phyloP scores from a whole-genome alignment of 2,888 invertebrate genomes.

The Tortricodes alternella region DNA sequence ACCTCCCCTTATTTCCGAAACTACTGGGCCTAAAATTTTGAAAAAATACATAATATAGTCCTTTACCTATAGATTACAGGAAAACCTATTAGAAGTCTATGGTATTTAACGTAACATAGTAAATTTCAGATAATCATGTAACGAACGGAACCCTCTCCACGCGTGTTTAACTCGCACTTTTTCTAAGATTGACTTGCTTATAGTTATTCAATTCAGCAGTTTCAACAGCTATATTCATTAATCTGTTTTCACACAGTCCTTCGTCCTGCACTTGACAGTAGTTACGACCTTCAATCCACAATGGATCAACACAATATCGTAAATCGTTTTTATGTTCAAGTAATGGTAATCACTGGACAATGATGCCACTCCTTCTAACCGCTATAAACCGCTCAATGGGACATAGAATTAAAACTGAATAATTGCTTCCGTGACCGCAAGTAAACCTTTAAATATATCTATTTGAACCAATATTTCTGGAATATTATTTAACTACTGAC shows the following conservation, averaged over 20 bases:
- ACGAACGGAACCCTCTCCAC: too few relatives aligned
- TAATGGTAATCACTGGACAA: constrained; percentile 66
- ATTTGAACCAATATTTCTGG: constrained; percentile 5
- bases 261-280: constrained; percentile 66
- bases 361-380: constrained; percentile 60
- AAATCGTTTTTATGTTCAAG: constrained; percentile 68
- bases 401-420: constrained; percentile 52
- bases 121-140: too few relatives aligned
- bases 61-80: too few relatives aligned
- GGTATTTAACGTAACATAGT: too few relatives aligned
- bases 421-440: constrained; percentile 61
- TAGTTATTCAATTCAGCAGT: background rate
- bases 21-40: too few relatives aligned
- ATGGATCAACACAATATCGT: constrained; percentile 56
- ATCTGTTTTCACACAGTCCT: constrained; percentile 29
- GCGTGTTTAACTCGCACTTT: too few relatives aligned
- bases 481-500: background rate
- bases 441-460: constrained; percentile 25
- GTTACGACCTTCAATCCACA: constrained; percentile 58
- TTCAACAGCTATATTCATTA: background rate
- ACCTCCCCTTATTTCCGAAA: too few relatives aligned
- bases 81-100: too few relatives aligned
- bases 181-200: too few relatives aligned
- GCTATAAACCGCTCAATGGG: constrained; percentile 50
- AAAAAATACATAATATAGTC: too few relatives aligned